Evolutionary conservation across 2,888 invertebrate genomes (phyloP), one percentile per base, ranked within the genome.

Genomic region (Dolichopus griseipennis): DNA sequence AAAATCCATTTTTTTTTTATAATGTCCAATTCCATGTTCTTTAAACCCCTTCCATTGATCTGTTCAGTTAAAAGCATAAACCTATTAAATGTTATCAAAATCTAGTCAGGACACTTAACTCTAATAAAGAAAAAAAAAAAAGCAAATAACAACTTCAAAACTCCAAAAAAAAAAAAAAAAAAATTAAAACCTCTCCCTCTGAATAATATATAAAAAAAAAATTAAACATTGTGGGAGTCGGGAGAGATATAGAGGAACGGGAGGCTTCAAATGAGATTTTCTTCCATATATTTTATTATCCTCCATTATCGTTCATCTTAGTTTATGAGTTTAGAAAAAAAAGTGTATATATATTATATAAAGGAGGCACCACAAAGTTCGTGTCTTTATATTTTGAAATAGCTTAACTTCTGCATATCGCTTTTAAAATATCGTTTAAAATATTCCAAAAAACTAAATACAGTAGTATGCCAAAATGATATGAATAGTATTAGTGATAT

Each of bases 31-130:
- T 34, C 34, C 34, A n/a, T n/a, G n/a, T n/a, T n/a, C n/a, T n/a
- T n/a, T 27, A 5, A 27, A 27, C 27, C 8, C 37, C 8, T 37
- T 12, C 37, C 12, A 4, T 12, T 9, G 10, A 7, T 12, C 37
- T 5, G 12, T 37, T 9, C 52, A 52, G 15, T 15, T 52, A 52
- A 52, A 52, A 52, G 52, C 52, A 12, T 52, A 18, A 52, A 52
- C 18, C 52, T 52, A 52, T 52, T 52, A 52, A n/a, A 52, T 18
- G 52, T 52, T 52, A 52, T 52, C 52, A 52, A 52, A 52, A 52
- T 52, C 52, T 52, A 52, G 52, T n/a, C 52, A 52, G 52, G n/a
- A 52, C 52, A 52, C 52, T 52, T 52, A 52, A 52, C 52, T 52
- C n/a, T n/a, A 52, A 52, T 52, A 52, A 52, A 52, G 15, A 52